A percentile compares a stretch with the other conserved stretches of the same genome.
phyloP scores from a whole-genome alignment of 2,888 invertebrate species.

The Idaea straminata region DNA sequence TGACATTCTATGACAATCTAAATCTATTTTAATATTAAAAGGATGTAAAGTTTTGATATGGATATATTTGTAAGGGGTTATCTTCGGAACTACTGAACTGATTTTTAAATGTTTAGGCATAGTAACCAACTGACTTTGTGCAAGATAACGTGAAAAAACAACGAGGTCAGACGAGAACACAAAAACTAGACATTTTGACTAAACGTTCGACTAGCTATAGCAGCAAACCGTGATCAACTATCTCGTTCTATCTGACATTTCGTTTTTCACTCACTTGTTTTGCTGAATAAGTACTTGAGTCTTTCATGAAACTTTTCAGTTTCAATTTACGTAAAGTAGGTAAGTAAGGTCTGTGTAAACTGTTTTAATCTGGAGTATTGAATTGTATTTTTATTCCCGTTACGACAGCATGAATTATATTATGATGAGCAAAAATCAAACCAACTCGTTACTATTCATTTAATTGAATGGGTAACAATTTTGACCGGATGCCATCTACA shows the following conservation, averaged over 20 bases:
- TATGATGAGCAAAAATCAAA: no score
- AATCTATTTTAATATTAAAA: slow-evolving; percentile 48
- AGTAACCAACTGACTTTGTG: slow-evolving; percentile 5
- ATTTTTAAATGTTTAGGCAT: no score
- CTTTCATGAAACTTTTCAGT: slow-evolving; percentile 57
- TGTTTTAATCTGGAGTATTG: not conserved
- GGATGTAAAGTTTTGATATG: not conserved
- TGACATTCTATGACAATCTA: slow-evolving; percentile 57
- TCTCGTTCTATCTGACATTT: slow-evolving; percentile 50
- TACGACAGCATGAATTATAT: no score
- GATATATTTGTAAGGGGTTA: not conserved
- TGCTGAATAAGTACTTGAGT: slow-evolving; percentile 45
- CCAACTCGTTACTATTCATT: slow-evolving; percentile 5
- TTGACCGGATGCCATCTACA: slow-evolving; percentile 18
- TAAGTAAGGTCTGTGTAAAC: not conserved
- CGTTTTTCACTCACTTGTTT: slow-evolving; percentile 2
- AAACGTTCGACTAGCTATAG: slow-evolving; percentile 72
- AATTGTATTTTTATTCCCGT: not conserved
- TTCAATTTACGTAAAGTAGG: slow-evolving; percentile 57
- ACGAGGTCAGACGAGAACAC: slow-evolving; percentile 75
- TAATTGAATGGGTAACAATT: slow-evolving; percentile 11
- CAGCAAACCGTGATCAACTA: slow-evolving; percentile 64
- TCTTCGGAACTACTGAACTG: no score
- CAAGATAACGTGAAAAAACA: slow-evolving; percentile 68
- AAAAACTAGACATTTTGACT: slow-evolving; percentile 76